Evolutionary conservation across 2,888 invertebrate species (phyloP).

Genomic region (Drosophila pseudotalamancana): DNA sequence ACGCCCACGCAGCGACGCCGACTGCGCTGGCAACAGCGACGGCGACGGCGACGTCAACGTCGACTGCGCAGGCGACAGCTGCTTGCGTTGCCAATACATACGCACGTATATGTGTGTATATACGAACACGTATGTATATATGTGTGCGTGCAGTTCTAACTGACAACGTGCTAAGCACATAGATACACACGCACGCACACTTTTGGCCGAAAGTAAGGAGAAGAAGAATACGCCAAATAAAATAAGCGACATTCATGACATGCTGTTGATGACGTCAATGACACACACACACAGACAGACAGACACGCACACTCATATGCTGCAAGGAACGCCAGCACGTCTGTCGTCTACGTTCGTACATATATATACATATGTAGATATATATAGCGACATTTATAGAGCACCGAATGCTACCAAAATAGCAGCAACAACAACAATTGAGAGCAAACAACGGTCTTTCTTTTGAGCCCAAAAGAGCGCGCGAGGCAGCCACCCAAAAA

Average conservation of each 20-base stretch:
- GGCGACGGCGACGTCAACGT: slow-evolving; percentile 1
- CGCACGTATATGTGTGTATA: too few species aligned
- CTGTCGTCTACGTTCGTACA: slow-evolving; percentile 42
- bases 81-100: slow-evolving; percentile 30
- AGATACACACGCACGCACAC: slow-evolving; percentile 20
- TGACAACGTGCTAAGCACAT: slow-evolving; percentile 36
- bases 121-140: slow-evolving; percentile 18
- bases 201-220: slow-evolving; percentile 24
- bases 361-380: too few species aligned
- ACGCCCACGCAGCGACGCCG: slow-evolving; percentile 61
- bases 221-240: slow-evolving; percentile 42
- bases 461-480: slow-evolving; percentile 41
- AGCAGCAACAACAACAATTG: slow-evolving; percentile 46
- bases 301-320: slow-evolving; percentile 18
- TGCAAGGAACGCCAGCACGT: slow-evolving; percentile 50
- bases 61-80: slow-evolving; percentile 56
- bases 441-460: slow-evolving; percentile 34
- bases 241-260: slow-evolving; percentile 74
- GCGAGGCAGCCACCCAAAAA: slow-evolving; percentile 37
- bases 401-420: slow-evolving; percentile 64
- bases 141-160: too few species aligned
- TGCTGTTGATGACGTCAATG: slow-evolving; percentile 80
- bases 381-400: slow-evolving; percentile 42
- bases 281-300: slow-evolving; percentile 39
- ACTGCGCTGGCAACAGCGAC: background rate